These are phyloP conservation scores for Atherinomorus stipes DNA, from an alignment of 2,113 vertebrate species.

Conservation along the genomic window DNA sequence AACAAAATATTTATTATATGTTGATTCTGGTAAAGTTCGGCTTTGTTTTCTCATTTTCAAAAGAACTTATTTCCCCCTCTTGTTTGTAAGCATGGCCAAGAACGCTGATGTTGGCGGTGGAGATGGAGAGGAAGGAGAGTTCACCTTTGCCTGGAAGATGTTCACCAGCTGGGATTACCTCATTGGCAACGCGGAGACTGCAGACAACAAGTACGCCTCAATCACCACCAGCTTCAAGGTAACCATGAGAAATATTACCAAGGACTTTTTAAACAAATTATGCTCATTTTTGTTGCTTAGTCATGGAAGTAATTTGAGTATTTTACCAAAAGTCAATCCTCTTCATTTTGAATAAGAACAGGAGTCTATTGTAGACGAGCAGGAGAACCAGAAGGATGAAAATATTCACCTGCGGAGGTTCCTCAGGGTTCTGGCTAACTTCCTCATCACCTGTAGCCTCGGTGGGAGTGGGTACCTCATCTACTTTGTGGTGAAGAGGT, in stretches of 20 bases:
- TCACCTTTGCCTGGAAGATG: conserved; percentile 98
- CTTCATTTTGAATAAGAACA: conserved; percentile 63
- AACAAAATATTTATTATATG: no score
- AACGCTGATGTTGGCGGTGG: conserved; percentile 91
- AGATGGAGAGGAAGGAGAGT: conserved; percentile 90
- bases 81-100: conserved; percentile 90
- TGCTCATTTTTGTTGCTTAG: not conserved
- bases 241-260: conserved; percentile 17
- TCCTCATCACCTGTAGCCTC: conserved; percentile 93
- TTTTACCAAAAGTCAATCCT: not conserved
- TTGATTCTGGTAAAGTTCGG: not conserved
- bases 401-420: conserved; percentile 96
- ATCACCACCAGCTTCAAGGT: conserved; percentile 99
- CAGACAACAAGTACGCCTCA: conserved; percentile 96
- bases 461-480: conserved; percentile 98
- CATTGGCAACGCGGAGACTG: conserved; percentile 96
- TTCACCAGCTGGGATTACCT: conserved; percentile 99
- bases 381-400: conserved; percentile 98
- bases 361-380: conserved; percentile 99
- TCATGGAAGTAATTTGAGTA: not conserved
- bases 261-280: no score
- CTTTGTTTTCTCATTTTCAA: not conserved
- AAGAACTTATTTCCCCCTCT: not conserved
- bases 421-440: conserved; percentile 92
- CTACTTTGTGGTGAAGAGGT: conserved; percentile 97